Conservation (phyloP, 2,888 invertebrate species). For the Amphipyra berbera region DNA sequence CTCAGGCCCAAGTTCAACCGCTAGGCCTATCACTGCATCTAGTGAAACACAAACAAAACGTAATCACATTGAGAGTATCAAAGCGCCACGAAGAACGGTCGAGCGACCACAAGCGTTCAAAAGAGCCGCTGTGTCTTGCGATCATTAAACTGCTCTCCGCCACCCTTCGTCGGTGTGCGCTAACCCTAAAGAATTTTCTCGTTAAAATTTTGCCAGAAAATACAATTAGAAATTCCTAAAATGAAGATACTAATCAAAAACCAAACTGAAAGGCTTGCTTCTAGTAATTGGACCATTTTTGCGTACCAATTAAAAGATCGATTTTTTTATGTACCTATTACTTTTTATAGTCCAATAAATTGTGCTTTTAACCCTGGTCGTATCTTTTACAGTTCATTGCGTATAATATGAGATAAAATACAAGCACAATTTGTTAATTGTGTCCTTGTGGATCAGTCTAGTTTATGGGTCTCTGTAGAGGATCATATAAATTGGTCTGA, state of each 20-base stretch:
- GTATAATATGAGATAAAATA: slow-evolving; percentile 44
- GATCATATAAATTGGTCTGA: slow-evolving; percentile 24
- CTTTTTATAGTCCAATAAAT: slow-evolving; percentile 51
- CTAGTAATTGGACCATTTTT: slow-evolving; percentile 43
- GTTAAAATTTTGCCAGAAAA: too few relatives aligned
- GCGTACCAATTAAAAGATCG: slow-evolving; percentile 50
- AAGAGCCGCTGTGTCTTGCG: too few relatives aligned
- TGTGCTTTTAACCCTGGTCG: slow-evolving; percentile 39
- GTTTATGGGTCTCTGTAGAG: slow-evolving; percentile 21
- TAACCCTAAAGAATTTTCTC: too few relatives aligned
- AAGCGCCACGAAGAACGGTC: too few relatives aligned
- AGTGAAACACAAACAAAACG: too few relatives aligned
- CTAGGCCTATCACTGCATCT: too few relatives aligned
- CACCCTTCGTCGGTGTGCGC: too few relatives aligned
- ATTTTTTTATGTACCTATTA: slow-evolving; percentile 46
- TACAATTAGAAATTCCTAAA: too few relatives aligned
- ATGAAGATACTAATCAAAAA: slow-evolving; percentile 12
- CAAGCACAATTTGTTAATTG: slow-evolving; percentile 50
- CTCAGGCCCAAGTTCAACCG: too few relatives aligned
- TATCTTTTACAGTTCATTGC: slow-evolving; percentile 38
- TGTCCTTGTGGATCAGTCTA: slow-evolving; percentile 19
- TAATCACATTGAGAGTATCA: too few relatives aligned
- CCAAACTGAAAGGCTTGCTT: slow-evolving; percentile 2
- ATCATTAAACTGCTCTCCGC: too few relatives aligned
- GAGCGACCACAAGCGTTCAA: too few relatives aligned